Percentiles rank a stretch among this genome's conserved stretches.
These are phyloP conservation scores for Plumapathes pennacea DNA, from an alignment of 92 coral and sea anemone genomes.

Conservation along the genomic window DNA sequence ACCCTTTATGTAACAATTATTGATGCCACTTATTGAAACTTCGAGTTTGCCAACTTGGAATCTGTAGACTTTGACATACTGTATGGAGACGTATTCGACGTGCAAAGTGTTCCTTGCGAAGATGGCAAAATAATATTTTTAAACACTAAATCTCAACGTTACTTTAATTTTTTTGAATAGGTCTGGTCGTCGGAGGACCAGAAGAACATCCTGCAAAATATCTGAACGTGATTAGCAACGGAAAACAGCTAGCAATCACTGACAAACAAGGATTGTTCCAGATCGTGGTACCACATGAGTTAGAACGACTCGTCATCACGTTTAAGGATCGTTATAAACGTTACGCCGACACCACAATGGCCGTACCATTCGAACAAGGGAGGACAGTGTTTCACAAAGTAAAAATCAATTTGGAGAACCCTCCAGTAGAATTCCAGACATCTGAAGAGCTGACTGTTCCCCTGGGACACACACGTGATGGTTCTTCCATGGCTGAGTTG, in stretches of 20 bases:
- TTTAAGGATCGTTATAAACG: conserved; percentile 3
- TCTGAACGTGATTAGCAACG: not conserved
- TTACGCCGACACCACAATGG: not conserved
- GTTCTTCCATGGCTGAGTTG: conserved; percentile 40
- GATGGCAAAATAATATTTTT: no score
- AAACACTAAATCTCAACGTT: no score
- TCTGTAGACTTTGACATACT: no score
- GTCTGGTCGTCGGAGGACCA: conserved; percentile 9
- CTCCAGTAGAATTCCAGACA: conserved; percentile 8
- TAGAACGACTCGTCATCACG: conserved; percentile 8
- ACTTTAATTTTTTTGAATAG: conserved; percentile 1
- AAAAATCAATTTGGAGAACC: conserved; percentile 1
- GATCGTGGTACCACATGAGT: not conserved
- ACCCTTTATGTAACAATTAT: no score
- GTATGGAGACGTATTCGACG: no score
- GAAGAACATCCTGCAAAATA: not conserved
- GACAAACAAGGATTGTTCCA: conserved; percentile 5
- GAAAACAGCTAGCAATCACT: not conserved
- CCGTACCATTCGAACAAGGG: conserved; percentile 1
- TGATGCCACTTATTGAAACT: no score
- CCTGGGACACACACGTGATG: conserved; percentile 5
- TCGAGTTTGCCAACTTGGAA: no score
- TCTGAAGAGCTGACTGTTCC: conserved; percentile 1
- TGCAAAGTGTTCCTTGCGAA: no score
- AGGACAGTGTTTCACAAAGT: conserved; percentile 1